These are phyloP conservation scores for Myiopsitta monachus DNA, from an alignment of 2,113 vertebrate species.

Conservation along the genomic window DNA sequence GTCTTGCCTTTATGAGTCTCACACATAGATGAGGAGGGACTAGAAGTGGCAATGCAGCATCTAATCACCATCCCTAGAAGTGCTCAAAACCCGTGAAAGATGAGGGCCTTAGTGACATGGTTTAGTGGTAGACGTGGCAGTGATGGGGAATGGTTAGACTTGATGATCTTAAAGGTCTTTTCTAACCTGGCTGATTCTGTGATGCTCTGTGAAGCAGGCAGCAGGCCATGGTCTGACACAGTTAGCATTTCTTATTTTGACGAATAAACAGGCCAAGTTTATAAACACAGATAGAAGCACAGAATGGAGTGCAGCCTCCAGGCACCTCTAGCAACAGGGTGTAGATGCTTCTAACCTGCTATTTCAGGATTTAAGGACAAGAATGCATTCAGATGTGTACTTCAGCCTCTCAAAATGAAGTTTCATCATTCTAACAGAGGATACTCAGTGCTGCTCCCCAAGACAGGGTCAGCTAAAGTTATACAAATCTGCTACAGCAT, in stretches of 20 bases:
- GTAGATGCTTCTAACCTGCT: not conserved
- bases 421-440: not conserved
- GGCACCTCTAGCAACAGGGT: not conserved
- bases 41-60: not conserved
- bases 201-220: not conserved
- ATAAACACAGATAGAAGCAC: not conserved
- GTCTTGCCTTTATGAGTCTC: not conserved
- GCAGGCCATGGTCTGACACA: not conserved
- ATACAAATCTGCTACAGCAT: not conserved
- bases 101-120: not conserved
- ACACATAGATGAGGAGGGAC: not conserved
- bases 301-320: not conserved
- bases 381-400: not conserved
- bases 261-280: not conserved
- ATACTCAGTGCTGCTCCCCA: not conserved
- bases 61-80: not conserved
- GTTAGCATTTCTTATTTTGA: not conserved
- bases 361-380: not conserved
- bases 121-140: not conserved
- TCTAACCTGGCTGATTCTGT: not conserved
- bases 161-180: not conserved
- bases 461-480: not conserved
- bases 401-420: not conserved
- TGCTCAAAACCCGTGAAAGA: not conserved
- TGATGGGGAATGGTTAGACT: not conserved